phyloP scores from a whole-genome alignment of 2,113 vertebrate species.

The Ceratotherium simum region DNA sequence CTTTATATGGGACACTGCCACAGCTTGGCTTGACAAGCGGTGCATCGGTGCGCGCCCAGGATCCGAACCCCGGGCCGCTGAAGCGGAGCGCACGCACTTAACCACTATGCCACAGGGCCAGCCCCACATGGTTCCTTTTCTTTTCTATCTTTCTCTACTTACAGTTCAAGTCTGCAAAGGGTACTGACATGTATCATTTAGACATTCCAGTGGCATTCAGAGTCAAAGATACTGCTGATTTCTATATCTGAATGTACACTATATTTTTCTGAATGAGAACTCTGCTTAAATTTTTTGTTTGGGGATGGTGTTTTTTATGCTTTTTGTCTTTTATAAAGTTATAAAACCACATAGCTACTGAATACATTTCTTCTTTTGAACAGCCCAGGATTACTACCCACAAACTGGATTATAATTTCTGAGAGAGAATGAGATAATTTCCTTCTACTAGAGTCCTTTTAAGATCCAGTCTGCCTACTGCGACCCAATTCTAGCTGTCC shows the following conservation, averaged over 20 bases:
- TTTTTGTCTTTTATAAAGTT: conserved; percentile 37
- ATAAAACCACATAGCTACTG: background rate
- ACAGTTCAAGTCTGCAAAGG: background rate
- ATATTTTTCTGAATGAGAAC: conserved; percentile 10
- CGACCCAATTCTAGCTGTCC: conserved; percentile 14
- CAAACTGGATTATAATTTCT: conserved; percentile 46
- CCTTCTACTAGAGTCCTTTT: background rate
- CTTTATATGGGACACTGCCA: too few relatives aligned
- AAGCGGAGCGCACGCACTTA: too few relatives aligned
- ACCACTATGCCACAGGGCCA: too few relatives aligned
- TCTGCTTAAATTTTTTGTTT: conserved; percentile 47
- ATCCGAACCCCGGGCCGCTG: too few relatives aligned
- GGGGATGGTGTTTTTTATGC: background rate
- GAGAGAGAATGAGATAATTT: conserved; percentile 13
- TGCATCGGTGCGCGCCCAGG: too few relatives aligned
- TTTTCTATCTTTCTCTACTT: background rate
- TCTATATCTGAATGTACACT: background rate
- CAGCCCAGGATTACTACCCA: background rate
- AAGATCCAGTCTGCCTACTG: conserved; percentile 15
- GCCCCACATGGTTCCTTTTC: background rate
- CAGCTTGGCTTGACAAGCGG: too few relatives aligned
- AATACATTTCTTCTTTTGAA: conserved; percentile 52
- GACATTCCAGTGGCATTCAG: background rate
- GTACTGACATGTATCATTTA: background rate
- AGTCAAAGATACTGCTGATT: conserved; percentile 24